Evolutionary conservation across 2,888 invertebrate genomes (phyloP), one percentile per base, ranked within the genome.

Genomic region (Zelleria hepariella): DNA sequence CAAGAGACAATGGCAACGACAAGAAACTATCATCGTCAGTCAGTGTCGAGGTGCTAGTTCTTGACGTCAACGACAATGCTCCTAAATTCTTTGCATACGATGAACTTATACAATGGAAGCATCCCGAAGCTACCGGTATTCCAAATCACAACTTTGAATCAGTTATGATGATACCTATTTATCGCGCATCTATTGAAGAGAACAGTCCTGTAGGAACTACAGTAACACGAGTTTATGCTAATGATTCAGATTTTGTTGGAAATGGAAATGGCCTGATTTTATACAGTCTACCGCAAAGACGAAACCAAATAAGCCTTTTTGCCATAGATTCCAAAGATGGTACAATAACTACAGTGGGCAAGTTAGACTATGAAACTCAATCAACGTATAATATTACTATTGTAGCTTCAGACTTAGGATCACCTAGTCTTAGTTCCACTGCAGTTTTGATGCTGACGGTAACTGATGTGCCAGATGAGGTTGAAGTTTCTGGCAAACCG

Each of bases 201-300:
- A 94, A 95, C 72, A 91, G 92, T 15, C 92, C 93, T 3, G 89
- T 94, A 0, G 96, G 96, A 8, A 93, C 93, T 48, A 86, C 92
- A 53, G 93, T 96, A 0, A 92, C 93, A 0, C 92, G 92, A 77
- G 92, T 96, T 1, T 93, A 91, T 62, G 96, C 96, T 0, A 95
- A 96, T 64, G 96, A 97, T 78, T 92, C 94, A 15, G 96, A 97
- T 75, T 95, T 95, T 66, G 82, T 92, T 52, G 94, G 95, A 1
- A 96, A 96, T 71, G 96, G 96, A n/a, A 96, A 96, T 71, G 96
- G 96, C 0, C 80, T 96, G 52, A 92, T 96, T 2, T 80, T 96
- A 0, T 96, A 94, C 66, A 94, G 94, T 66, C 86, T 96, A 53
- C 91, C 93, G 0, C 92, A 93, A 62, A 90, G 90, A 63, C 92